phyloP scores from a whole-genome alignment of 2,888 invertebrate species.

The Lampropteryx suffumata region DNA sequence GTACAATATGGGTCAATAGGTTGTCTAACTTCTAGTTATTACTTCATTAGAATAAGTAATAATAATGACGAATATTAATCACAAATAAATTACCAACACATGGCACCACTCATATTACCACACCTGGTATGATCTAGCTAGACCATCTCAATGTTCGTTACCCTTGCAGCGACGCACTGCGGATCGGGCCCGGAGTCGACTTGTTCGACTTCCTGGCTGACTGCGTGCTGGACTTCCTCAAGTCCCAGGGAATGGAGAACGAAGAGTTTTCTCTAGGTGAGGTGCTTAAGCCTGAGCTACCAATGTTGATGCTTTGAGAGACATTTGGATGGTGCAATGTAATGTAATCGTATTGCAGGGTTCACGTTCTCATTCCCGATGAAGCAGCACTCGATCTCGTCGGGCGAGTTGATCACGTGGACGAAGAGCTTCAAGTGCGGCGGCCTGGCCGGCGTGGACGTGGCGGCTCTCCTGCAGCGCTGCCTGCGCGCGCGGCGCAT shows the following conservation, averaged over 20 bases:
- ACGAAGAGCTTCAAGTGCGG: constrained; percentile 92
- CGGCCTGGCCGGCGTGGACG: constrained; percentile 86
- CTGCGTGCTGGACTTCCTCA: constrained; percentile 88
- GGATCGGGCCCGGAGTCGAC: constrained; percentile 84
- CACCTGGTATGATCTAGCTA: no score
- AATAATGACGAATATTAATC: no score
- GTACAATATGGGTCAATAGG: no score
- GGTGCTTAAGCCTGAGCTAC: no score
- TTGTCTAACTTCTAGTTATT: no score
- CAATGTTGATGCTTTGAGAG: no score
- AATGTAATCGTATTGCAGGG: constrained; percentile 67
- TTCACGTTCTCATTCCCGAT: constrained; percentile 95
- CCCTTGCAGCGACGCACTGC: constrained; percentile 75
- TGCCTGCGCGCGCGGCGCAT: constrained; percentile 82
- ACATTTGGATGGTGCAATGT: no score
- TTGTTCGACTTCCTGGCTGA: constrained; percentile 90
- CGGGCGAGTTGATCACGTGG: constrained; percentile 91
- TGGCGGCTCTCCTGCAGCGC: constrained; percentile 85
- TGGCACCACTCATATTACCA: no score
- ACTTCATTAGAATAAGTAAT: no score
- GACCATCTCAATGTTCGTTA: no score
- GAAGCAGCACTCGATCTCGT: constrained; percentile 87
- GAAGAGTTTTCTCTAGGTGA: constrained; percentile 86
- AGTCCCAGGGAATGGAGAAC: constrained; percentile 81
- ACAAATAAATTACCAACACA: no score